These are phyloP conservation scores for Cheumatopsyche charites DNA, from an alignment of 1,140 invertebrate species.

Conservation along the genomic window DNA sequence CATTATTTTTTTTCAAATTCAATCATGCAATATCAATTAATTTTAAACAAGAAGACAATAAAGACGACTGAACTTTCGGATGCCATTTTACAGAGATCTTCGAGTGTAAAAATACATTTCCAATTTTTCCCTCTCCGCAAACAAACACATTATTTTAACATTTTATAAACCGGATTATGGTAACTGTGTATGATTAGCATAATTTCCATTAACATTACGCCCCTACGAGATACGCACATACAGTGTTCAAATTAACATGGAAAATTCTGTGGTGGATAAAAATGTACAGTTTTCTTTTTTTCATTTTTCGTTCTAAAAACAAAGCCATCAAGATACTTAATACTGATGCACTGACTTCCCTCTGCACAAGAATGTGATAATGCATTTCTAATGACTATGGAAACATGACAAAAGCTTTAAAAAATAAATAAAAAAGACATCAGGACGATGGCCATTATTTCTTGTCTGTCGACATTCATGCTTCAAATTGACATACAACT, in stretches of 20 bases:
- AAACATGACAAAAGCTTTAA: conserved; percentile 24
- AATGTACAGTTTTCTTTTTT: too few species aligned
- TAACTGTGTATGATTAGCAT: not conserved
- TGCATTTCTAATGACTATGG: conserved; percentile 21
- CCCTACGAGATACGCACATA: not conserved
- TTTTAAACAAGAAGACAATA: too few species aligned
- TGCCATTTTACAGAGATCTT: too few species aligned
- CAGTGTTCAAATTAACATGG: not conserved
- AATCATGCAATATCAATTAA: too few species aligned
- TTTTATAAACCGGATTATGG: conserved; percentile 5
- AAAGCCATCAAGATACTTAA: not conserved
- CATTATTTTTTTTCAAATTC: too few species aligned
- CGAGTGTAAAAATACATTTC: too few species aligned
- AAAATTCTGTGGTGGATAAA: too few species aligned
- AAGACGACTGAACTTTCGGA: too few species aligned
- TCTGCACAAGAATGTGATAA: conserved; percentile 20
- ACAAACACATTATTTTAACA: too few species aligned
- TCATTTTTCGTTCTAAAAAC: too few species aligned
- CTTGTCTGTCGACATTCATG: conserved; percentile 21
- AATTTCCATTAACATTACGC: conserved; percentile 16
- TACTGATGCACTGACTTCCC: not conserved
- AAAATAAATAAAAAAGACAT: conserved; percentile 17
- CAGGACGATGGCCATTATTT: conserved; percentile 12
- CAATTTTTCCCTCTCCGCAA: too few species aligned
- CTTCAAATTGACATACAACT: conserved; percentile 14